Evolutionary conservation across 2,888 invertebrate genomes (phyloP).

Genomic region (Polietes domitor): DNA sequence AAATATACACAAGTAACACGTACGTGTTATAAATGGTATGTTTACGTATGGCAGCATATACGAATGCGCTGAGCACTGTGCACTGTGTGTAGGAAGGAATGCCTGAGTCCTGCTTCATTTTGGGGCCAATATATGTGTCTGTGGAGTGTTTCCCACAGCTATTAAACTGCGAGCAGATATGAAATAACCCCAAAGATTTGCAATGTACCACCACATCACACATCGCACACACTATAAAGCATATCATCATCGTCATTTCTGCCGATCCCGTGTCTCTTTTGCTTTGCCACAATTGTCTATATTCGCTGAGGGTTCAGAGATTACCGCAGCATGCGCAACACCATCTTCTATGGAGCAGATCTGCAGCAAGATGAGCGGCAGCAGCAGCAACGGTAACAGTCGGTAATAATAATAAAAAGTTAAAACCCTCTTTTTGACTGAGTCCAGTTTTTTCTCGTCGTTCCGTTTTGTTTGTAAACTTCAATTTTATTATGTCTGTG

Average conservation of each 20-base stretch:
- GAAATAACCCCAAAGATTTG: conserved; percentile 27
- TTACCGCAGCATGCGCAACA: conserved; percentile 46
- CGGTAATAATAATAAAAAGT: conserved; percentile 56
- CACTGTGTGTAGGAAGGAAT: not conserved
- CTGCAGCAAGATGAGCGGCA: not conserved
- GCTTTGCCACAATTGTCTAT: conserved; percentile 56
- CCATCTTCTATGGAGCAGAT: conserved; percentile 27
- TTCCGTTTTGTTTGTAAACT: conserved; percentile 26
- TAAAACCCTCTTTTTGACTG: conserved; percentile 58
- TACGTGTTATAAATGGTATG: conserved; percentile 65
- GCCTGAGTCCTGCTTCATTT: conserved; percentile 4
- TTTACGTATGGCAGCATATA: conserved; percentile 49
- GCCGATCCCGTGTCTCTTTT: conserved; percentile 40
- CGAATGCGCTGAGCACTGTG: no score
- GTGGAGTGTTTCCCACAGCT: conserved; percentile 70
- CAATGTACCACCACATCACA: not conserved
- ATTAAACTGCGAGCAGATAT: conserved; percentile 57
- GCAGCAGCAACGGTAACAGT: conserved; percentile 40
- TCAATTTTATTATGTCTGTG: conserved; percentile 61
- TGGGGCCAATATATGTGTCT: not conserved
- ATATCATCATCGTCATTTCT: conserved; percentile 54
- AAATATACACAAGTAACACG: conserved; percentile 51
- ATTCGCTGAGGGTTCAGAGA: conserved; percentile 44
- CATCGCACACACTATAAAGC: conserved; percentile 28
- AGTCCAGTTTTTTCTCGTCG: not conserved